Evolutionary conservation across 2,113 vertebrate genomes (phyloP), one percentile per base, ranked within the genome.

Genomic region (Amphilophus citrinellus): DNA sequence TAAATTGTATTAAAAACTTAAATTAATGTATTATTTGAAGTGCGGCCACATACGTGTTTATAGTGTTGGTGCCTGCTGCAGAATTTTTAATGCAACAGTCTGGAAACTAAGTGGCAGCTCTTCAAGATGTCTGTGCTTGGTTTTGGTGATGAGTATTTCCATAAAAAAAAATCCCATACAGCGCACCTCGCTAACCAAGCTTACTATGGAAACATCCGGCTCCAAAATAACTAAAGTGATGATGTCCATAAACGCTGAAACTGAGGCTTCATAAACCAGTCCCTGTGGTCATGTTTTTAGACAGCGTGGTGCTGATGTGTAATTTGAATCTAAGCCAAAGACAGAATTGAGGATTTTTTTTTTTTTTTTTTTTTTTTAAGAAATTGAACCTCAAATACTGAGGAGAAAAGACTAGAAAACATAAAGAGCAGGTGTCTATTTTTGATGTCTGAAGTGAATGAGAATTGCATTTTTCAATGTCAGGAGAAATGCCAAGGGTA

Each of bases 401-500:
- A 47, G 66, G 32, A 58, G 50, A 42, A 20, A 30, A 44, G 30
- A 20, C 27, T 2, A 68, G 60, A 65, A 24, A 60, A n/a, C 71
- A 39, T 63, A 3, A 77, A 60, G 15, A 37, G 37, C 22, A 44
- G 39, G 57, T 77, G 63, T 81, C 37, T 59, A 39, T 65, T 63
- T 27, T 35, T 62, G 56, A 60, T 61, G 10, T 11, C 44, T 15
- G 17, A 2, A 66, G n/a, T 22, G 18, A 77, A 35, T 27, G 30
- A 62, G 27, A 32, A 18, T 11, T 57, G 85, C 27, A n/a, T 65
- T 82, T 86, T 71, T 47, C 47, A 30, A 7, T 22, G 39, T 80
- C 56, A 17, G 61, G 79, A 66, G 37, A 80, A 78, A 79, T 77
- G 84, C 73, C 24, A 60, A 53, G 58, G 61, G 66, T 60, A 47